Percentiles rank a stretch among this genome's conserved stretches.
phyloP scores from a whole-genome alignment of 2,797 vertebrate genomes.

The Nasua narica region DNA sequence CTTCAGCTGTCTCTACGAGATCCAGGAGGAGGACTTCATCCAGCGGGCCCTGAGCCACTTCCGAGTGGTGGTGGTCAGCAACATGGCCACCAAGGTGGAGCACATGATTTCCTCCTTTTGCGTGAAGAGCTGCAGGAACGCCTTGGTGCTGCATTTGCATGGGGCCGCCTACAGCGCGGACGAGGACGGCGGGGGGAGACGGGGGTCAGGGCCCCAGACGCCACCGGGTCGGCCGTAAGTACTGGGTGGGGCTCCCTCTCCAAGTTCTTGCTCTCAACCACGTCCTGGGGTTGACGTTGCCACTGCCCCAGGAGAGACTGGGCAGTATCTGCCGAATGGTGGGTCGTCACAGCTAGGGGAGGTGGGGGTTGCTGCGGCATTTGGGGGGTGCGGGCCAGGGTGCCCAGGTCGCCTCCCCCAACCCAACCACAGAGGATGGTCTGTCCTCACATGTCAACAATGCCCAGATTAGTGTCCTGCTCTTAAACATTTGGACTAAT shows the following conservation, averaged over 20 bases:
- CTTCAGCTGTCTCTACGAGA: slow-evolving; percentile 67
- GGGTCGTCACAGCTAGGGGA: neutral
- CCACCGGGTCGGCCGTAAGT: neutral
- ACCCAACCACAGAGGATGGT: neutral
- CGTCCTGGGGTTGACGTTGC: neutral
- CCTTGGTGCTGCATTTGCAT: neutral
- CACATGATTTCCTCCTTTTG: slow-evolving; percentile 60
- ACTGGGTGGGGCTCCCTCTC: accelerated
- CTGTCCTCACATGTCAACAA: neutral
- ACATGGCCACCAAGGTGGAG: slow-evolving; percentile 57
- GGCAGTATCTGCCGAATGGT: neutral
- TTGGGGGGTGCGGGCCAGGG: accelerated
- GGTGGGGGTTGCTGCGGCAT: too few species aligned
- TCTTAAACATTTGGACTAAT: neutral
- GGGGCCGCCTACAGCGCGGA: accelerated
- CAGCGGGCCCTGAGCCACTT: slow-evolving; percentile 50
- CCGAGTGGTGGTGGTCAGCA: neutral
- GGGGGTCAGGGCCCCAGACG: accelerated
- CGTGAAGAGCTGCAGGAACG: neutral
- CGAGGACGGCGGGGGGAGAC: accelerated
- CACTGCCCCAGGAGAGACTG: too few species aligned
- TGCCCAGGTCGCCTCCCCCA: neutral
- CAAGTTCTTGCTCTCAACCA: neutral
- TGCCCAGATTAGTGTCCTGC: too few species aligned
- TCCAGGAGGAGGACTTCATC: slow-evolving; percentile 59